Conservation (phyloP, 2,113 vertebrate genomes). For the Mola mola region DNA sequence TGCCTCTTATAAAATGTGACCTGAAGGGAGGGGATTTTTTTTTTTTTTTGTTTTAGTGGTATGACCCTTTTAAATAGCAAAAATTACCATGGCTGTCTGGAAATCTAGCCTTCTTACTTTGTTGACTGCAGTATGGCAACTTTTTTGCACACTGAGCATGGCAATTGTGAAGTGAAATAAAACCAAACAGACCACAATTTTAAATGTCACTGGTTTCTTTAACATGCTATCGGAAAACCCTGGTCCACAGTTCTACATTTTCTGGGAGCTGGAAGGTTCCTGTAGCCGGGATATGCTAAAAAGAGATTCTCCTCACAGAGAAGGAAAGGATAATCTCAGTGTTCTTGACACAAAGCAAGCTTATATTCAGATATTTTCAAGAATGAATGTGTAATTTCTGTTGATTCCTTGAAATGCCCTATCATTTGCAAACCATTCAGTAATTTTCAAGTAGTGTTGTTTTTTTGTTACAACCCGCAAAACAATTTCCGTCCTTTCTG, state of each 20-base stretch:
- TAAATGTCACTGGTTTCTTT: conserved; percentile 41
- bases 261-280: background rate
- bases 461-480: conserved; percentile 31
- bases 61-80: conserved; percentile 28
- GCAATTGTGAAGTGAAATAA: conserved; percentile 45
- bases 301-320: conserved; percentile 9
- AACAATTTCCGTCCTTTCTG: conserved; percentile 25
- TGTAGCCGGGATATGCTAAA: conserved; percentile 11
- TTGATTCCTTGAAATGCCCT: conserved; percentile 15
- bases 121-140: conserved; percentile 1
- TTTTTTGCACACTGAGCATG: background rate
- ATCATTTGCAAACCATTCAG: background rate
- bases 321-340: conserved; percentile 20
- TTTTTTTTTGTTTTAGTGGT: background rate
- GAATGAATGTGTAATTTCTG: conserved; percentile 31
- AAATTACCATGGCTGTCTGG: conserved; percentile 16
- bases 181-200: conserved; percentile 39
- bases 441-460: conserved; percentile 46
- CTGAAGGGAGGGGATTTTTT: conserved; percentile 28
- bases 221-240: conserved; percentile 33
- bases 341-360: conserved; percentile 31
- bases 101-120: conserved; percentile 10
- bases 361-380: conserved; percentile 46
- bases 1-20: conserved; percentile 50
- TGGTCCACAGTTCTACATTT: conserved; percentile 15